A percentile compares a stretch with the other conserved stretches of the same genome.
Evolutionary conservation across 2,113 vertebrate genomes (phyloP).

Genomic region (Heliornis fulica): DNA sequence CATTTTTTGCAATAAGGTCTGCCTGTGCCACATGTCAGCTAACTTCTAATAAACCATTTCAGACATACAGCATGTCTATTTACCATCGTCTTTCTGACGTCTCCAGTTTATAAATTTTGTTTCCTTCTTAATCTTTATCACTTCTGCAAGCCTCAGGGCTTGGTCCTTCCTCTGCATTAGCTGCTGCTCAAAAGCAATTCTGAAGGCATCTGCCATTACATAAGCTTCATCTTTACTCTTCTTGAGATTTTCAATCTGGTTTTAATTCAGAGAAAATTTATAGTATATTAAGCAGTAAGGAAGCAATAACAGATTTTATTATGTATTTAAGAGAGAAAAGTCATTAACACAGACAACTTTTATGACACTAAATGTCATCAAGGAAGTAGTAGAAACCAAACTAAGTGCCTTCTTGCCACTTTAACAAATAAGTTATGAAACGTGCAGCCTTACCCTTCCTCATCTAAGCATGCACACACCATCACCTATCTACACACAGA

Average conservation of each 20-base stretch:
- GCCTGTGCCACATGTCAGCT: not conserved
- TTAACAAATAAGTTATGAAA: not conserved
- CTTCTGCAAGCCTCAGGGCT: constrained; percentile 77
- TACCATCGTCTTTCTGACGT: constrained; percentile 68
- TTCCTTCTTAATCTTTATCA: constrained; percentile 65
- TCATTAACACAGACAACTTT: not conserved
- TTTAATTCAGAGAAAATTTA: constrained; percentile 23
- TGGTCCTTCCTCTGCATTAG: constrained; percentile 85
- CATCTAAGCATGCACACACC: accelerated
- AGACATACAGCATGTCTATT: not conserved
- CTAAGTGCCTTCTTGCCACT: not conserved
- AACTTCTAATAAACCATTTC: not conserved
- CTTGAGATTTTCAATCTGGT: constrained; percentile 80
- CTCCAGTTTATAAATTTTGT: constrained; percentile 63
- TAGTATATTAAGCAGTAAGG: not conserved
- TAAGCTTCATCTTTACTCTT: constrained; percentile 86
- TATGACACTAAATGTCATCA: not conserved
- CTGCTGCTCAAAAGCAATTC: constrained; percentile 92
- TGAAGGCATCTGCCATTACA: constrained; percentile 88
- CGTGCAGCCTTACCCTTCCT: not conserved
- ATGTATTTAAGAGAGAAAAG: not conserved
- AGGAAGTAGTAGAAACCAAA: not conserved
- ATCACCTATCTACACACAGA: not conserved
- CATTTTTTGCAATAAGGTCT: not conserved
- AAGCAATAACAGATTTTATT: not conserved